Base-by-base conservation (phyloP, 2,888 invertebrate genomes). In the Terebella lapidaria region DNA sequence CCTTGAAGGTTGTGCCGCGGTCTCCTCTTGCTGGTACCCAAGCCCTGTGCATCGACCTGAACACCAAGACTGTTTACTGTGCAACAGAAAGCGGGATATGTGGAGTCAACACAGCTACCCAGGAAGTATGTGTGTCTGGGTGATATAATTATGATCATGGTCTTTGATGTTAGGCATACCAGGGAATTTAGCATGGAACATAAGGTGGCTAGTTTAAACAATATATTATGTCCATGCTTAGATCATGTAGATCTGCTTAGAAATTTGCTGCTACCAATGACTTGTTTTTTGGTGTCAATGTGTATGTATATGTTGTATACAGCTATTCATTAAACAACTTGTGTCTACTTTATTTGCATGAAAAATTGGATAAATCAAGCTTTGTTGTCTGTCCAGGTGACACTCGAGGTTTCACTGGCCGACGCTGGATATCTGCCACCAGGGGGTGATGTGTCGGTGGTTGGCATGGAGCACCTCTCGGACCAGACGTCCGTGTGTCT, bases 401-500 rank as follows among this genome's bases (percentile, higher is more conserved):
- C 28, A 18, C 26, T 1, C 5, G 52, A 52, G 10, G 52, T 45
- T 35, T 59, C 60, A 10, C 29, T 57, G 46, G 35, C 60, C 15
- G 58, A 61, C 46, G 68, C 65, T 46, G 70, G 60, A 1, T 65
- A 60, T 29, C 24, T 68, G 52, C 63, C 67, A 59, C 28, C 42
- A 46, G 67, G 67, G 58, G 55, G 57, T 10, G n/a, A 24, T 18
- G 64, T 59, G 20, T 59, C 53, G 28, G 64, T 77, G 52, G 68
- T 76, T 18, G 72, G 69, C 4, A 54, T 76, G 25, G 69, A 75
- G 58, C 73, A 75, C 60, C 64, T 77, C 18, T 67, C 73, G 22
- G 77, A 78, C 53, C 75, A 78, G 58, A 72, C 72, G 58, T 64
- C 73, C 5, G 68, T 74, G 10, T 77, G 77, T 69, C 65, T 72